Evolutionary conservation across 2,888 invertebrate genomes (phyloP).

Genomic region (Leptothorax acervorum): DNA sequence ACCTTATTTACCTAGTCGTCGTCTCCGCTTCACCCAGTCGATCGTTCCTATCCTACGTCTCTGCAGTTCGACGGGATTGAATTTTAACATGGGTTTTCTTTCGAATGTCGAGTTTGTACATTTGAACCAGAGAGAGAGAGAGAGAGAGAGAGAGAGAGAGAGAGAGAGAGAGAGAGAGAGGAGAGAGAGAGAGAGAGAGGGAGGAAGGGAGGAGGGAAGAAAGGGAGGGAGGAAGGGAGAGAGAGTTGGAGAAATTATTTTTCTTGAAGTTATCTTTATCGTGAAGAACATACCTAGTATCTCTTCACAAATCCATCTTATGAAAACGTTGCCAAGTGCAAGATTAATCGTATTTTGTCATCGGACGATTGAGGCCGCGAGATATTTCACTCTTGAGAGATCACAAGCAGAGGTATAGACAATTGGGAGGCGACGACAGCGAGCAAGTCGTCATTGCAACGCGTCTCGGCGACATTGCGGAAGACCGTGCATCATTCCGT

Average conservation of each 20-base stretch:
- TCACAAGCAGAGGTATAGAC: constrained; percentile 22
- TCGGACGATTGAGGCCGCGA: background rate
- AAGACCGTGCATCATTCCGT: constrained; percentile 50
- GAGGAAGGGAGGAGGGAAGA: no score
- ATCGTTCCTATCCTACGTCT: constrained; percentile 53
- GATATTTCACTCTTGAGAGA: constrained; percentile 10
- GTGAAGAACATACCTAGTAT: no score
- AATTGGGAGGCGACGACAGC: constrained; percentile 31
- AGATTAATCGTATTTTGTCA: constrained; percentile 18
- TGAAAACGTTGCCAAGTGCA: background rate
- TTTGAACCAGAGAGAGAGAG: background rate
- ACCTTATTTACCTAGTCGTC: constrained; percentile 73
- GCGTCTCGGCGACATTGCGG: constrained; percentile 31
- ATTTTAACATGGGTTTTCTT: constrained; percentile 61
- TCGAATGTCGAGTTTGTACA: background rate
- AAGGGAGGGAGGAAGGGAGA: accelerated
- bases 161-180: no score
- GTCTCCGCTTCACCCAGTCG: constrained; percentile 57
- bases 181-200: no score
- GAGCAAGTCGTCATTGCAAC: constrained; percentile 27
- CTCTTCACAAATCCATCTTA: background rate
- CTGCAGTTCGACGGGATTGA: constrained; percentile 62
- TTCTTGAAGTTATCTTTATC: background rate
- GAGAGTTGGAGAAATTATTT: background rate
- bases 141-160: accelerated